Conservation (phyloP, 1,140 invertebrate species). For the Steinernema feltiae region DNA sequence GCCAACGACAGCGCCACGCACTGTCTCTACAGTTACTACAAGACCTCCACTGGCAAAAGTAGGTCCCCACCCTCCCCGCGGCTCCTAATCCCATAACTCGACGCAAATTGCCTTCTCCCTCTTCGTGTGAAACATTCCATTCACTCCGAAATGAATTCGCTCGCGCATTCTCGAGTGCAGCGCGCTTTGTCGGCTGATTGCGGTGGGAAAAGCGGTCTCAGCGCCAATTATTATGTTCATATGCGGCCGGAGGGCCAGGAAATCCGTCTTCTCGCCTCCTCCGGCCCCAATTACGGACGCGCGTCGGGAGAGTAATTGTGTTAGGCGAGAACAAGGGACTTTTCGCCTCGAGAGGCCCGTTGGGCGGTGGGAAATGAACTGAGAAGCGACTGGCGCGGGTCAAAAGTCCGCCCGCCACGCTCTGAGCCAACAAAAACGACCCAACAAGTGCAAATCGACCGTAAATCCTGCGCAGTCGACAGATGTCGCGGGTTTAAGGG, state of each 20-base stretch:
- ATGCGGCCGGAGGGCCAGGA: background rate
- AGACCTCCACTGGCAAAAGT: conserved; percentile 31
- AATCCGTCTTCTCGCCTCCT: background rate
- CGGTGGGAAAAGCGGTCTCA: background rate
- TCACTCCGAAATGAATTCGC: background rate
- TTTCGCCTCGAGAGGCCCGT: background rate
- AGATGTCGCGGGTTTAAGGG: background rate
- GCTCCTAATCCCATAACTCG: too few species aligned
- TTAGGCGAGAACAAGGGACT: conserved; percentile 2
- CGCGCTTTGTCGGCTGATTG: background rate
- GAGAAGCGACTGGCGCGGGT: too few species aligned
- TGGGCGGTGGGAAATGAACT: background rate
- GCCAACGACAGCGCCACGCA: conserved; percentile 44
- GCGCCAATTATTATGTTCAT: conserved; percentile 9
- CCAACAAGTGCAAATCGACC: background rate
- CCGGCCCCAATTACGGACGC: background rate
- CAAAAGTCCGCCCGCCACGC: too few species aligned
- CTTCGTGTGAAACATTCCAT: background rate
- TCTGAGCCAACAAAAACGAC: background rate
- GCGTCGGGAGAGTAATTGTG: conserved; percentile 17
- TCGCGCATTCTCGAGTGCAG: background rate
- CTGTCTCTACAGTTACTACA: conserved; percentile 46
- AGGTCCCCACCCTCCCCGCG: conserved; percentile 1
- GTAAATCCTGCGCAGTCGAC: background rate
- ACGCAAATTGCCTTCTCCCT: too few species aligned